phyloP scores from a whole-genome alignment of 1,140 invertebrate genomes.

The Stratiolaelaps scimitus region DNA sequence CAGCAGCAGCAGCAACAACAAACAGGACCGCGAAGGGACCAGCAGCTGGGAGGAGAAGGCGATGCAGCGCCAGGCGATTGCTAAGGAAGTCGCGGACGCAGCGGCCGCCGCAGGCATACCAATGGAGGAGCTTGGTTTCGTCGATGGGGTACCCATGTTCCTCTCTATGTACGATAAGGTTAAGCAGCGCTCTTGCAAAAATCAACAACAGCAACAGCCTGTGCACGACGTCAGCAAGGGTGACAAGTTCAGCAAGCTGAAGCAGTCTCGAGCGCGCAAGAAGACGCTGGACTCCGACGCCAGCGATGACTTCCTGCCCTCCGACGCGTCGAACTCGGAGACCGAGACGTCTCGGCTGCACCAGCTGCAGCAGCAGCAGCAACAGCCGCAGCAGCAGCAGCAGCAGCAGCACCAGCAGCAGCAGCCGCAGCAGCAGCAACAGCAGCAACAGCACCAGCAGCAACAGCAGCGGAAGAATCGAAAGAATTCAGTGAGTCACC shows the following conservation, averaged over 20 bases:
- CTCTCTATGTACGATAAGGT: constrained; percentile 98
- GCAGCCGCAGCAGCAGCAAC: constrained; percentile 30
- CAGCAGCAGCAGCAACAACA: constrained; percentile 36
- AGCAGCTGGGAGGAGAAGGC: constrained; percentile 36
- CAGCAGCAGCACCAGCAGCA: neutral
- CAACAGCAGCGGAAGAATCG: constrained; percentile 29
- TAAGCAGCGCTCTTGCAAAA: constrained; percentile 67
- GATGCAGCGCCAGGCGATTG: constrained; percentile 41
- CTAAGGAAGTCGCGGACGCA: constrained; percentile 32
- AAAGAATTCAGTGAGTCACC: constrained; percentile 31
- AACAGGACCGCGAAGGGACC: constrained; percentile 35
- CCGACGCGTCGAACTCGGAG: constrained; percentile 30
- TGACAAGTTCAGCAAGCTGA: constrained; percentile 74
- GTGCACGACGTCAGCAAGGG: constrained; percentile 70
- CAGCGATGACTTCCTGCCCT: constrained; percentile 16
- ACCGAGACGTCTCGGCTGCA: neutral
- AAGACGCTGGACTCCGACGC: constrained; percentile 32
- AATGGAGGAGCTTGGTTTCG: constrained; percentile 48
- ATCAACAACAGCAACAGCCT: constrained; percentile 61
- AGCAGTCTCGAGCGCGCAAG: constrained; percentile 50
- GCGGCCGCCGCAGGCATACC: constrained; percentile 31
- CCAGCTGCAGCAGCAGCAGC: neutral
- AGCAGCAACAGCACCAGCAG: constrained; percentile 22
- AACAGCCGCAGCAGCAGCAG: neutral
- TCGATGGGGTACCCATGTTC: constrained; percentile 74